phyloP scores from a whole-genome alignment of 1,140 invertebrate species.

The Sitobion miscanthi region DNA sequence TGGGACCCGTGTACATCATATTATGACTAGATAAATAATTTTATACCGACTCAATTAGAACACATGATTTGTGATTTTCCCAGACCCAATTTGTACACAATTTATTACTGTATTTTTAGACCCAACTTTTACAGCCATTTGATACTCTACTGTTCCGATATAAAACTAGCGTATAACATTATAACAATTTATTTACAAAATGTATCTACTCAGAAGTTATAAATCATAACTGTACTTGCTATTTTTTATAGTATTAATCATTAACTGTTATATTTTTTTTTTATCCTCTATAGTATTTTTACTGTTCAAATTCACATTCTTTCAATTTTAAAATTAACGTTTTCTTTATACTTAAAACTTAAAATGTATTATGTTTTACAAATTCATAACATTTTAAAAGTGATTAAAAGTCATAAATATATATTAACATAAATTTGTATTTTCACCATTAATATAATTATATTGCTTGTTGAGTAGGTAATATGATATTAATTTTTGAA shows the following conservation, averaged over 20 bases:
- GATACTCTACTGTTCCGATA: neutral
- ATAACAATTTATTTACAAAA: neutral
- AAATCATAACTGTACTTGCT: neutral
- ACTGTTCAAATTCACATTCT: neutral
- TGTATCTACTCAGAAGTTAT: neutral
- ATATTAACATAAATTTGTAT: neutral
- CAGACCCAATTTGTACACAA: no score
- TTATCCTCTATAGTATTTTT: neutral
- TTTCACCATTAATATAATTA: neutral
- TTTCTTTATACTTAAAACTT: constrained; percentile 3
- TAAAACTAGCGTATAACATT: neutral
- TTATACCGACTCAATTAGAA: no score
- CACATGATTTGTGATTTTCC: no score
- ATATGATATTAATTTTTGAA: neutral
- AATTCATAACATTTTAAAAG: neutral
- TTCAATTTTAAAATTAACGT: neutral
- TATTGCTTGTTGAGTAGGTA: no score
- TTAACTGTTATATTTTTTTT: neutral
- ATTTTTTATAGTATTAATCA: neutral
- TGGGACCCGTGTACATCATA: no score
- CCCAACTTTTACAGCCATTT: neutral
- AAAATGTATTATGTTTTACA: neutral
- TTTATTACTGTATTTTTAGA: no score
- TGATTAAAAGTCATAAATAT: neutral
- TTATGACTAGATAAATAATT: no score